These are phyloP conservation scores for Tinamus major DNA, from an alignment of 2,797 vertebrate genomes.

Conservation along the genomic window DNA sequence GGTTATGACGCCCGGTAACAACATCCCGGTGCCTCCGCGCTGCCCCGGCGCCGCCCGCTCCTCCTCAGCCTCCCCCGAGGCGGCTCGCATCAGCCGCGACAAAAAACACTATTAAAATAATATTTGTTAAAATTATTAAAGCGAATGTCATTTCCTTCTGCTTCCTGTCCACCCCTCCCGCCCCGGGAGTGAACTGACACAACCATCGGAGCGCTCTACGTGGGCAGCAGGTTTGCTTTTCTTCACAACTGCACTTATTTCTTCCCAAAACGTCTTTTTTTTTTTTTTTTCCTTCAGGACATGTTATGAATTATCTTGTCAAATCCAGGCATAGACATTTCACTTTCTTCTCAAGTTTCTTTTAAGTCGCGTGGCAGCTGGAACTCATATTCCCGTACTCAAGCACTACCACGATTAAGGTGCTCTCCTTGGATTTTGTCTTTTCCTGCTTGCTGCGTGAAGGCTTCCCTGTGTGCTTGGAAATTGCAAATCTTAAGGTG, in stretches of 20 bases:
- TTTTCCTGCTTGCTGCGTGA: background rate
- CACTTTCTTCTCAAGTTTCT: background rate
- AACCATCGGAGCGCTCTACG: rapidly evolving
- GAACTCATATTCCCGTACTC: rapidly evolving
- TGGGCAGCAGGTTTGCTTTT: too few species aligned
- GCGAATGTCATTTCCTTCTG: too few species aligned
- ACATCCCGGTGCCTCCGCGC: rapidly evolving
- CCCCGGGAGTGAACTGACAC: background rate
- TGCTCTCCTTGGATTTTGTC: background rate
- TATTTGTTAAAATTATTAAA: too few species aligned
- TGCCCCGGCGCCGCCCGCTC: too few species aligned
- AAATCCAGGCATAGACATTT: background rate
- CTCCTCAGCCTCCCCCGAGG: background rate
- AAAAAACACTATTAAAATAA: background rate
- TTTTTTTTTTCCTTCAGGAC: too few species aligned
- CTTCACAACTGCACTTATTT: background rate
- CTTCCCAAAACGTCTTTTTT: background rate
- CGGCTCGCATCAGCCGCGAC: background rate
- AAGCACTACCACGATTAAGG: rapidly evolving
- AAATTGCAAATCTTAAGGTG: background rate
- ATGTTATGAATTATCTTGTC: rapidly evolving
- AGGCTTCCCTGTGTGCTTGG: rapidly evolving
- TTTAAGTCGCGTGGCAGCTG: background rate
- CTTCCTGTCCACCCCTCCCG: background rate
- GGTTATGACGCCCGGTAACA: too few species aligned